Base-by-base conservation (phyloP, 1,140 invertebrate species). In the Drosophila busckii region DNA sequence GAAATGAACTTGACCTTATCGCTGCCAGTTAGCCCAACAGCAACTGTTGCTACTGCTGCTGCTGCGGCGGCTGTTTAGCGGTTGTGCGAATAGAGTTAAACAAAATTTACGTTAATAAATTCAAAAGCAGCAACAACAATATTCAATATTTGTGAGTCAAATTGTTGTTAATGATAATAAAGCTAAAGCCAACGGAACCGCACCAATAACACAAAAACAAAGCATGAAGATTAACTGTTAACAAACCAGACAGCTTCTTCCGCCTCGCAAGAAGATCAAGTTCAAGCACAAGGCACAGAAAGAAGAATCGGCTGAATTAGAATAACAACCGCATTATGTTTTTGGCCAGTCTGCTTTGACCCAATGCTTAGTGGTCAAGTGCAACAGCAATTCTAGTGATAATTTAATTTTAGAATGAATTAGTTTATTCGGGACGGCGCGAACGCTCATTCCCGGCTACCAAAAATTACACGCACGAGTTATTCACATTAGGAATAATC, bases 391-490 rank as follows among this genome's bases (percentile, higher is more conserved):
- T 46, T 46, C 69, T 66, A 66, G 62, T 66, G 56, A 62, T 22
- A 9, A 35, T 22, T 10, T n/a, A 12, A 44, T 28, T 48, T 22
- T 15, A 9, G 26, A 29, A 22, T 41, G 5, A 54, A 63, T 45
- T 25, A 13, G 8, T 22, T 5, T 53, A n/a, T 40, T 62, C 59
- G 59, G 59, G 59, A 62, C 59, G 59, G 59, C 59, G 59, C 37
- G 37, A 49, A 60, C 40, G 52, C 42, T 20, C 25, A 50, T 86
- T 84, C 84, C 84, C 85, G 82, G 84, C 85, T 87, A 86, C 53
- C 84, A 86, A 87, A 87, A 87, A 87, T 86, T 76, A 45, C 82
- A 84, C 85, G 84, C 76, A 87, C 85, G 85, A 87, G 76, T 87
- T 87, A 87, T 84, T 85, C 85, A 66, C 84, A 84, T 86, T 84